Conservation (phyloP, 1,140 invertebrate species). For the Drosophila ogumai region DNA sequence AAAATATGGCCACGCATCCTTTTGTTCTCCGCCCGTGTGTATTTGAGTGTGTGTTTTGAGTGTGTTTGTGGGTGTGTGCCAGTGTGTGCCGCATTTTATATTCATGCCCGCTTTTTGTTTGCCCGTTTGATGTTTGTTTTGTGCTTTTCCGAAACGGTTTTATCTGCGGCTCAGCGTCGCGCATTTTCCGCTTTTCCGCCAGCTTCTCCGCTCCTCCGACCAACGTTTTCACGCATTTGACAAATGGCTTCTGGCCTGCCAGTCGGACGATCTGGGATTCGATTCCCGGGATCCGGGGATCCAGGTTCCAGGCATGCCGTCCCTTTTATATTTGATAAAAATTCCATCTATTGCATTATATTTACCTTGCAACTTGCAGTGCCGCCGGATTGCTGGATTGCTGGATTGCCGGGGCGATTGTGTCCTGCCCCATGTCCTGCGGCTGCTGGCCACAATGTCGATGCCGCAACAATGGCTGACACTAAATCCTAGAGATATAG, state of each 20-base stretch:
- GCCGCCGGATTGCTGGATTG: conserved; percentile 23
- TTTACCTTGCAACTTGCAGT: conserved; percentile 61
- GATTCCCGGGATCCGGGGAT: conserved; percentile 54
- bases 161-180: conserved; percentile 80
- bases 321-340: conserved; percentile 78
- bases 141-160: conserved; percentile 78
- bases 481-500: conserved; percentile 43
- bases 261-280: conserved; percentile 64
- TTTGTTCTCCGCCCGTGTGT: conserved; percentile 57
- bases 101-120: conserved; percentile 81
- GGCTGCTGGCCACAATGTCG: conserved; percentile 39
- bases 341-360: conserved; percentile 78
- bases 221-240: conserved; percentile 67
- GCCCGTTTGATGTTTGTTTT: conserved; percentile 81
- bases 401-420: conserved; percentile 22
- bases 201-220: conserved; percentile 13
- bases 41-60: conserved; percentile 33
- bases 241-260: conserved; percentile 78
- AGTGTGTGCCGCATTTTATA: conserved; percentile 75
- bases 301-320: conserved; percentile 7
- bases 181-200: conserved; percentile 63
- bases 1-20: conserved; percentile 81
- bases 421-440: conserved; percentile 21
- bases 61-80: conserved; percentile 1
- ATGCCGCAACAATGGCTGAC: conserved; percentile 52